phyloP scores from a whole-genome alignment of 2,797 vertebrate genomes.

The Carapus acus region DNA sequence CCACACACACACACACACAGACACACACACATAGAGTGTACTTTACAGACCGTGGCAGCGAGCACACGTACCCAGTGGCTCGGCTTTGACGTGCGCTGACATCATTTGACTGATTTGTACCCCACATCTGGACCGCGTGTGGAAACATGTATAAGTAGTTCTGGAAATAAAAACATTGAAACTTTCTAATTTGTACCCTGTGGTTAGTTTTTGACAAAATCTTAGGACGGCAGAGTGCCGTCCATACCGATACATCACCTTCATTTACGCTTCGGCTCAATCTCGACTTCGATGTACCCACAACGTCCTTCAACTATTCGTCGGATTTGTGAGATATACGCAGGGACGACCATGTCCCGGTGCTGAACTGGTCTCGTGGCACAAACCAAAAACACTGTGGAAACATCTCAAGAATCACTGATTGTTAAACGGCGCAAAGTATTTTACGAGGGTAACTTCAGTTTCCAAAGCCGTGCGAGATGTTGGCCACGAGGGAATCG shows the following conservation, averaged over 20 bases:
- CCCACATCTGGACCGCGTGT: background rate
- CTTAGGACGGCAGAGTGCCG: background rate
- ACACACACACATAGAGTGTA: no score
- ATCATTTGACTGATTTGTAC: constrained; percentile 1
- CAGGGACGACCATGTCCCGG: constrained; percentile 9
- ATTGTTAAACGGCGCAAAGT: constrained; percentile 28
- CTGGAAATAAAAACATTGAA: constrained; percentile 19
- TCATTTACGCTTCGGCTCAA: background rate
- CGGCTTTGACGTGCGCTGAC: background rate
- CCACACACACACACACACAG: no score
- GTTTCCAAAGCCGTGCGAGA: constrained; percentile 42
- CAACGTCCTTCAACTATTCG: background rate
- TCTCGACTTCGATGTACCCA: background rate
- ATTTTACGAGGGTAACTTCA: constrained; percentile 43
- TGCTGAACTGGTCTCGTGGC: constrained; percentile 8
- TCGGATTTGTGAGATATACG: background rate
- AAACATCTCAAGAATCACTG: constrained; percentile 35
- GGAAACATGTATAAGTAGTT: background rate
- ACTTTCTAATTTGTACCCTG: background rate
- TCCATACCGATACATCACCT: background rate
- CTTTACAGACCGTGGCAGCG: constrained; percentile 3
- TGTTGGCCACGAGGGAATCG: constrained; percentile 42
- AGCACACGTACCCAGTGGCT: constrained; percentile 6
- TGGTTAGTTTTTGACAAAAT: background rate
- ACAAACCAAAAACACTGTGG: constrained; percentile 24